Percentiles rank a stretch among this genome's conserved stretches.
Evolutionary conservation across 2,113 vertebrate species (phyloP).

Genomic region (Dromiciops gliroides): DNA sequence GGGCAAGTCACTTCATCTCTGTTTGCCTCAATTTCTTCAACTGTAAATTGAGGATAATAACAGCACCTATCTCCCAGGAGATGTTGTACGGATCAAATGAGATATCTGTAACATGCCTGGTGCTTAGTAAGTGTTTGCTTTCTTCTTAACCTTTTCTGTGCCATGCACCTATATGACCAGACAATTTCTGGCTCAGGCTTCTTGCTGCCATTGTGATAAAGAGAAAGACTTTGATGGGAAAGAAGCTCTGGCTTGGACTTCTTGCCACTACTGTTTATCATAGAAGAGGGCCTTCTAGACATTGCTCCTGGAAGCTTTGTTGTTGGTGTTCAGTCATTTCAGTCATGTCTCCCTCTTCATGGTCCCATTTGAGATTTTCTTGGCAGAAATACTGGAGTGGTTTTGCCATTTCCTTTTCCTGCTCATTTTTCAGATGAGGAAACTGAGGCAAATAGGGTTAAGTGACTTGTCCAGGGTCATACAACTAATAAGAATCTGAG

Average conservation of each 20-base stretch:
- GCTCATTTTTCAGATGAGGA: too few relatives aligned
- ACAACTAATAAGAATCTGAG: not conserved
- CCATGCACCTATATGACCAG: not conserved
- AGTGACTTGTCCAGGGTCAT: not conserved
- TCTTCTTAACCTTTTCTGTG: not conserved
- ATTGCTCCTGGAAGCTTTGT: not conserved
- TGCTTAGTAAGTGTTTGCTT: not conserved
- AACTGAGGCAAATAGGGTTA: not conserved
- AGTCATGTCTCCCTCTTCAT: not conserved
- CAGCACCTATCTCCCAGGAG: not conserved
- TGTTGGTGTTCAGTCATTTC: not conserved
- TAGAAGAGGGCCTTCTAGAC: not conserved
- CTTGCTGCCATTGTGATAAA: not conserved
- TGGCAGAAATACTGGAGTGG: not conserved
- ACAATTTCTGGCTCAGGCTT: not conserved
- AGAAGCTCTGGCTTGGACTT: not conserved
- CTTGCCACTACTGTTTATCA: not conserved
- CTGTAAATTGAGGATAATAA: not conserved
- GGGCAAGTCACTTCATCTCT: not conserved
- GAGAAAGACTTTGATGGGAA: not conserved
- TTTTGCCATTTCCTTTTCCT: not conserved
- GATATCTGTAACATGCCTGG: not conserved
- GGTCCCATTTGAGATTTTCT: not conserved
- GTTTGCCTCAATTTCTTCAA: not conserved
- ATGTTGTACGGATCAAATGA: too few relatives aligned